A percentile compares a stretch with the other conserved stretches of the same genome.
Conservation (phyloP, 2,113 vertebrate genomes). For the Struthidea cinerea region DNA sequence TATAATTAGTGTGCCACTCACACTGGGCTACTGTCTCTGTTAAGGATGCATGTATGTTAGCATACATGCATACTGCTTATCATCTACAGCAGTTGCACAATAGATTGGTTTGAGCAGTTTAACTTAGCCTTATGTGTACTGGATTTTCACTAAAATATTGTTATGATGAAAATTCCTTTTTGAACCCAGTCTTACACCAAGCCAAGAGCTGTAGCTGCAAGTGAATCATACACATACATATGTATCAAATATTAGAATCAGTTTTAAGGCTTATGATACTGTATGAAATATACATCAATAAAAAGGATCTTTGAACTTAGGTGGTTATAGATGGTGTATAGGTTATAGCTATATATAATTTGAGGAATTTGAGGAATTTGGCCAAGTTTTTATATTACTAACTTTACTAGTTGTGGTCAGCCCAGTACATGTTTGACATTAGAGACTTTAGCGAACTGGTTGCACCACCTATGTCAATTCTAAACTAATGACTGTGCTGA, state of each 20-base stretch:
- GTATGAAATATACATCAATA: not conserved
- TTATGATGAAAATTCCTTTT: not conserved
- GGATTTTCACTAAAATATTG: not conserved
- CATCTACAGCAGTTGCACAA: not conserved
- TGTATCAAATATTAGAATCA: not conserved
- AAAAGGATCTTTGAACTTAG: not conserved
- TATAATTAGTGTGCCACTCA: not conserved
- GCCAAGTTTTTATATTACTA: too few relatives aligned
- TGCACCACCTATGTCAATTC: rapidly evolving
- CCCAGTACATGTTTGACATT: not conserved
- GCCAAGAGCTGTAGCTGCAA: not conserved
- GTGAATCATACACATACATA: not conserved
- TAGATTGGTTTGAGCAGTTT: not conserved
- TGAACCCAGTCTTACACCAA: not conserved
- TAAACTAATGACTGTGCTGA: not conserved
- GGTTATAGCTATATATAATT: not conserved
- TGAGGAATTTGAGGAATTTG: not conserved
- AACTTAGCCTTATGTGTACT: not conserved
- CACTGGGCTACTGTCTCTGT: not conserved
- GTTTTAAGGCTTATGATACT: not conserved
- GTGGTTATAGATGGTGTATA: not conserved
- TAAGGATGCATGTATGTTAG: not conserved
- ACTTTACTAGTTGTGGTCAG: not conserved
- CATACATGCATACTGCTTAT: too few relatives aligned
- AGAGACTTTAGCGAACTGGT: not conserved